These are phyloP conservation scores for Ischnus inquisitorius DNA, from an alignment of 2,888 invertebrate species.

Conservation along the genomic window DNA sequence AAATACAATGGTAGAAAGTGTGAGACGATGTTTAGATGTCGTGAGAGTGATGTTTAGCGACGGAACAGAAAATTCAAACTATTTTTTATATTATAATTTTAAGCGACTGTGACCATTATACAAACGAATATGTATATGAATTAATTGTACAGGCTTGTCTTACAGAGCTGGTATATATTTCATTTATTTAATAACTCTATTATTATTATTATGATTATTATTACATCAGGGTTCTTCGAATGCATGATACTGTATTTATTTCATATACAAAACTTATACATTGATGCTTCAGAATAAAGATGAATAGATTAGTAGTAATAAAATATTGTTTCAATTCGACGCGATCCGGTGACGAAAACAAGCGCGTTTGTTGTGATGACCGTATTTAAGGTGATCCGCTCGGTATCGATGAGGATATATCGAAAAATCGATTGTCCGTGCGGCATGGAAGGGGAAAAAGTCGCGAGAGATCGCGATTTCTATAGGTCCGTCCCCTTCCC, in stretches of 20 bases:
- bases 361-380: too few relatives aligned
- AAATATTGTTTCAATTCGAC: not conserved
- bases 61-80: conserved; percentile 63
- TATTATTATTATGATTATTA: conserved; percentile 25
- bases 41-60: conserved; percentile 37
- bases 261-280: conserved; percentile 56
- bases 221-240: conserved; percentile 47
- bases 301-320: conserved; percentile 18
- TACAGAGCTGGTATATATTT: conserved; percentile 37
- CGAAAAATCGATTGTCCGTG: not conserved
- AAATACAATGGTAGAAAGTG: conserved; percentile 32
- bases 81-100: conserved; percentile 71
- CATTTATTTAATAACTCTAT: conserved; percentile 7
- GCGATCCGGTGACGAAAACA: not conserved
- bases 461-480: not conserved
- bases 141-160: conserved; percentile 61
- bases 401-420: too few relatives aligned
- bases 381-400: too few relatives aligned
- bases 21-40: conserved; percentile 33
- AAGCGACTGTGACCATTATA: conserved; percentile 65
- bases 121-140: conserved; percentile 60
- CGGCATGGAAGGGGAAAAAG: not conserved
- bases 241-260: conserved; percentile 58
- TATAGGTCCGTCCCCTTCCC: conserved; percentile 10
- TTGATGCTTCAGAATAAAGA: conserved; percentile 64